Base-by-base conservation (phyloP, 2,888 invertebrate species). In the Parnassius smintheus region DNA sequence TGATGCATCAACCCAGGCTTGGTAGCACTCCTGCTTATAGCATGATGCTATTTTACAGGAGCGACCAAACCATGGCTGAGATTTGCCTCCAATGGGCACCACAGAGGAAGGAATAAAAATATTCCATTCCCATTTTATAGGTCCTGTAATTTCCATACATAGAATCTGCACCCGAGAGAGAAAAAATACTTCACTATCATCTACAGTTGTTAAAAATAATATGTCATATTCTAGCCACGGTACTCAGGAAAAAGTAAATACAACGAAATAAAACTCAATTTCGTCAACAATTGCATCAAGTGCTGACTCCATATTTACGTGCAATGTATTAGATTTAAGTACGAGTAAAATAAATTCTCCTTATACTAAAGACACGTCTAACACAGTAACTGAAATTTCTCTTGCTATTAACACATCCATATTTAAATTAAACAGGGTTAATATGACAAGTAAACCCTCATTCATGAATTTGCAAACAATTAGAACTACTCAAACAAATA, bases 101-200 rank as follows among this genome's bases (percentile, higher is more conserved):
- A n/a, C n/a, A n/a, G n/a, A n/a, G n/a, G n/a, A n/a, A n/a, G n/a
- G n/a, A n/a, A n/a, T n/a, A n/a, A n/a, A n/a, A n/a, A n/a, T n/a
- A n/a, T n/a, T 3, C 12, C 12, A 46, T 12, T 11, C 9, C 46
- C 12, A 9, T 46, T 46, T 12, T 48, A 8, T n/a, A n/a, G 18
- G 35, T 35, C 35, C 35, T 35, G 7, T 35, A 7, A 35, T 35
- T 35, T 4, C 35, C 35, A 35, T 35, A 7, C 4, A 35, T 10
- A 42, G 12, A 45, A 46, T 35, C 41, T 56, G 61, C 51, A 61
- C 61, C 50, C 42, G 61, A 56, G 13, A 8, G 35, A 49, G 55
- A 55, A 44, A 18, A 10, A 51, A 9, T 12, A 9, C 58, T 2
- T 12, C n/a, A 1, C n/a, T 45, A 7, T 35, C 44, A 9, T 9